phyloP scores from a whole-genome alignment of 2,888 invertebrate genomes.

The Drymonia ruficornis region DNA sequence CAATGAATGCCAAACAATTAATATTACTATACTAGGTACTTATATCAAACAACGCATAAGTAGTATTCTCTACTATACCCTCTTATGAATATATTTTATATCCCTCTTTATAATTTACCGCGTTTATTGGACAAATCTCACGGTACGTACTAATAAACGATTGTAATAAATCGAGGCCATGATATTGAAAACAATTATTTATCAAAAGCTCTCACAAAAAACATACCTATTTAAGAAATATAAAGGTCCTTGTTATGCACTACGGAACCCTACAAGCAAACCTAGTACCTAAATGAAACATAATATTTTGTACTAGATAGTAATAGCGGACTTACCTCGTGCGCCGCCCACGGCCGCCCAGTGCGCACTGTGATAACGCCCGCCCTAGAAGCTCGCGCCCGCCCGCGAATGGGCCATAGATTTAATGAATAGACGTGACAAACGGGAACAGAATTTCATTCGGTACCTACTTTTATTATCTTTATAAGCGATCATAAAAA shows the following conservation, averaged over 20 bases:
- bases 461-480: too few species aligned
- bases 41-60: too few species aligned
- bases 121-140: neutral
- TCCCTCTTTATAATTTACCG: neutral
- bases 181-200: neutral
- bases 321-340: slow-evolving; percentile 52
- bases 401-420: slow-evolving; percentile 39
- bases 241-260: too few species aligned
- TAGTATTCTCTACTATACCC: too few species aligned
- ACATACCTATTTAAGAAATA: too few species aligned
- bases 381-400: slow-evolving; percentile 25
- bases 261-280: neutral
- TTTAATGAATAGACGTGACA: slow-evolving; percentile 30
- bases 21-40: too few species aligned
- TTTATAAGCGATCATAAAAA: too few species aligned
- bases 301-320: slow-evolving; percentile 13
- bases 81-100: neutral
- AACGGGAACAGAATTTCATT: too few species aligned
- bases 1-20: too few species aligned
- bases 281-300: neutral
- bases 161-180: neutral
- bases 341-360: slow-evolving; percentile 49
- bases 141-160: neutral
- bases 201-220: neutral
- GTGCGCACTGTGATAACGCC: slow-evolving; percentile 62